Evolutionary conservation across 2,797 vertebrate species (phyloP).

Genomic region (Meda fulgida): DNA sequence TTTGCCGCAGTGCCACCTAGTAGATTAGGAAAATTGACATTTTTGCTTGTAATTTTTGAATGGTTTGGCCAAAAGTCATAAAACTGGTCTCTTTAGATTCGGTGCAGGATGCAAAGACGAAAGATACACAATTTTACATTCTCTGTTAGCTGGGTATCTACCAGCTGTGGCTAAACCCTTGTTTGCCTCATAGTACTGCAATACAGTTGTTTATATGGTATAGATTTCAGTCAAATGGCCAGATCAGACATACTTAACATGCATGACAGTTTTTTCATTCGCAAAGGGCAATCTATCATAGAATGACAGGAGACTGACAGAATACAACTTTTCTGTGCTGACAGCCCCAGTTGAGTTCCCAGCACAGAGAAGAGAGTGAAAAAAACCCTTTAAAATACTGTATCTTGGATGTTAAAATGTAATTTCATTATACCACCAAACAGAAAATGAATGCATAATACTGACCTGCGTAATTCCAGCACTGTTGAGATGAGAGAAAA

Average conservation of each 20-base stretch:
- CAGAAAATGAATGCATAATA: slow-evolving; percentile 9
- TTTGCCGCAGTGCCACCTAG: too few relatives aligned
- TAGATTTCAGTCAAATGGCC: slow-evolving; percentile 5
- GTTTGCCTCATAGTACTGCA: slow-evolving; percentile 5
- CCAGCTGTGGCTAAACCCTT: background rate
- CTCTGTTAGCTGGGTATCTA: background rate
- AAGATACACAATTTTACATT: background rate
- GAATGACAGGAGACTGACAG: slow-evolving; percentile 33
- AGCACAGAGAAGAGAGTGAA: slow-evolving; percentile 6
- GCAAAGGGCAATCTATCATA: slow-evolving; percentile 47
- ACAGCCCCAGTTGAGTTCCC: background rate
- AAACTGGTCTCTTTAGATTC: too few relatives aligned
- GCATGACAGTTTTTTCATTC: slow-evolving; percentile 16
- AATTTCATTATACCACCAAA: slow-evolving; percentile 21
- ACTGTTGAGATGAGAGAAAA: background rate
- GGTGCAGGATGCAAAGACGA: too few relatives aligned
- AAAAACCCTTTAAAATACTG: slow-evolving; percentile 2
- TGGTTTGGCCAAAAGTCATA: too few relatives aligned
- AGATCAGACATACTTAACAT: slow-evolving; percentile 36
- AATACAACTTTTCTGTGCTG: slow-evolving; percentile 9
- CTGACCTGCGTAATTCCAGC: slow-evolving; percentile 24
- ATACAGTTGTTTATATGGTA: background rate
- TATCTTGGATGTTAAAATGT: slow-evolving; percentile 29
- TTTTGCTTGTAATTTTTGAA: too few relatives aligned
- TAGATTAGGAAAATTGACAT: too few relatives aligned